These are phyloP conservation scores for Accipiter cooperii DNA, from an alignment of 2,113 vertebrate genomes.

Conservation along the genomic window DNA sequence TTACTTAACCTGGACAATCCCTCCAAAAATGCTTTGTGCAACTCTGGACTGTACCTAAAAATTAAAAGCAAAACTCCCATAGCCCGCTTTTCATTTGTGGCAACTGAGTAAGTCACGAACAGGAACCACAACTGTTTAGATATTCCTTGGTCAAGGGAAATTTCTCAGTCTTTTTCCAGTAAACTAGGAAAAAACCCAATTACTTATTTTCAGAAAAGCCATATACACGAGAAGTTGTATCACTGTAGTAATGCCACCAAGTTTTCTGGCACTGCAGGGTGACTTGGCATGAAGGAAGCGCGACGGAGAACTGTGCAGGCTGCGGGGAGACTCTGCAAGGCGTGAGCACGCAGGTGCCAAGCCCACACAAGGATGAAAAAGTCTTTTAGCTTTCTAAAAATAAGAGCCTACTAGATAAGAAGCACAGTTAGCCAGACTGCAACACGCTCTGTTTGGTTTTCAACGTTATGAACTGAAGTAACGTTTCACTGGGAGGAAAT, in stretches of 20 bases:
- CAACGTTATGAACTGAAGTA: neutral
- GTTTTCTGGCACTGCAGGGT: neutral
- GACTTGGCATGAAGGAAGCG: neutral
- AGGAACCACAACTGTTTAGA: neutral
- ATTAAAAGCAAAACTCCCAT: neutral
- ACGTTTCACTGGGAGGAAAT: neutral
- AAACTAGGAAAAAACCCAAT: neutral
- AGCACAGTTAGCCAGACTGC: neutral
- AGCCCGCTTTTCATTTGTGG: neutral
- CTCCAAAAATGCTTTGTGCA: neutral
- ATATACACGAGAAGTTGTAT: neutral
- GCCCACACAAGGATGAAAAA: neutral
- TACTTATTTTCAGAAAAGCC: neutral
- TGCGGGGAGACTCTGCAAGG: neutral
- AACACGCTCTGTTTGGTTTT: neutral
- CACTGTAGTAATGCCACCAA: neutral
- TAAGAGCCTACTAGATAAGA: neutral
- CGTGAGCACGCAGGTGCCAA: accelerated
- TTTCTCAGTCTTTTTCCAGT: neutral
- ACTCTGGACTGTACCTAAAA: neutral
- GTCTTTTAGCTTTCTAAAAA: neutral
- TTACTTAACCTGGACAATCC: neutral
- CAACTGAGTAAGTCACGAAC: neutral
- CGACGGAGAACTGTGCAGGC: neutral
- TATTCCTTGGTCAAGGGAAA: neutral